These are phyloP conservation scores for Semnornis frantzii DNA, from an alignment of 2,113 vertebrate genomes.

Conservation along the genomic window DNA sequence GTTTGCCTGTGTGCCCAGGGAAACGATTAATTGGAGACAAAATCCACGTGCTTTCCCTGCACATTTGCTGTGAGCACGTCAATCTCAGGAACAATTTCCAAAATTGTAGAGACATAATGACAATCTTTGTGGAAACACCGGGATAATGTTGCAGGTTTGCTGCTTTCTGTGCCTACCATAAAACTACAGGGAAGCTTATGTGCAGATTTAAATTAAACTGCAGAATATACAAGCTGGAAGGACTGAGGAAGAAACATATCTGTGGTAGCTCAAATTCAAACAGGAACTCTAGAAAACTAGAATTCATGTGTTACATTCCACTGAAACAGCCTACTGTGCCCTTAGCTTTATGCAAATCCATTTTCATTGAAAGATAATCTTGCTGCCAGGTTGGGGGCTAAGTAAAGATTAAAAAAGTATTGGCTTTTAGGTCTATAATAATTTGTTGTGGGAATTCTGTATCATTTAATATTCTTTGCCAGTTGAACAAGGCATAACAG, in stretches of 20 bases:
- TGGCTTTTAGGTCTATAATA: neutral
- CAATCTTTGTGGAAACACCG: neutral
- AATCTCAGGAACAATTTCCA: neutral
- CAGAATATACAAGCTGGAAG: neutral
- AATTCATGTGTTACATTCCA: neutral
- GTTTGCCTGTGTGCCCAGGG: neutral
- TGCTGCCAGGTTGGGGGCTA: neutral
- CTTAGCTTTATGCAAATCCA: neutral
- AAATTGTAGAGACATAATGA: neutral
- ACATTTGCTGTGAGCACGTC: neutral
- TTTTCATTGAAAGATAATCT: neutral
- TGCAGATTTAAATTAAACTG: neutral
- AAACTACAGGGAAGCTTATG: neutral
- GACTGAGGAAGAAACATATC: neutral
- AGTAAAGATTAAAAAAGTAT: neutral
- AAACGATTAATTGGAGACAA: neutral
- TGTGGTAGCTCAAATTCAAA: neutral
- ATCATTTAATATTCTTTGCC: neutral
- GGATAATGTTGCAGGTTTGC: neutral
- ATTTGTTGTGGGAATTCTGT: neutral
- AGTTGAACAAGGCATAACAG: neutral
- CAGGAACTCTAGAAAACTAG: neutral
- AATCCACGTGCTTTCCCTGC: rapidly evolving
- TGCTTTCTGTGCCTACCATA: neutral
- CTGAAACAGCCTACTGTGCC: neutral